Percentiles rank a stretch among this genome's conserved stretches.
These are phyloP conservation scores for Macaria liturata DNA, from an alignment of 2,888 invertebrate genomes.

Conservation along the genomic window DNA sequence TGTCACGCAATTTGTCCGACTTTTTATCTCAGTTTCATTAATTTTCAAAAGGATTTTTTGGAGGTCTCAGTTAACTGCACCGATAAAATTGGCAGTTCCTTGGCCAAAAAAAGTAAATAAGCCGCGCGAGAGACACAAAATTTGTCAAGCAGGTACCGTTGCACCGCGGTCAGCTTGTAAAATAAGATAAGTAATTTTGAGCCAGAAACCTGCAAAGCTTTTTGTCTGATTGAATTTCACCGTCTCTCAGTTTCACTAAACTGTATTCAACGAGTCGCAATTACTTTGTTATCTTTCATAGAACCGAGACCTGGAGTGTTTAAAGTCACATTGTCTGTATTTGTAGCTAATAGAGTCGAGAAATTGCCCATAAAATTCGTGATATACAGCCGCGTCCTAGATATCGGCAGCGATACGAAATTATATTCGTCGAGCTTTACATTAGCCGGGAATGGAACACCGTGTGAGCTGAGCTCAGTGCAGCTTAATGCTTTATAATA, in stretches of 20 bases:
- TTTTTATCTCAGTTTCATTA: conserved; percentile 25
- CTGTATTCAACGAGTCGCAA: conserved; percentile 7
- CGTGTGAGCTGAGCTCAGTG: conserved; percentile 61
- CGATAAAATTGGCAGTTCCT: conserved; percentile 21
- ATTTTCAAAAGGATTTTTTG: conserved; percentile 24
- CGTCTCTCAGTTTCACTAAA: conserved; percentile 15
- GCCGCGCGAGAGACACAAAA: conserved; percentile 31
- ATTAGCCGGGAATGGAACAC: conserved; percentile 53
- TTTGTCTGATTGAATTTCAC: conserved; percentile 33
- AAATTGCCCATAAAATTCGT: conserved; percentile 48
- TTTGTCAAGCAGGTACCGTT: conserved; percentile 48
- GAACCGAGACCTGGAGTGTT: conserved; percentile 14
- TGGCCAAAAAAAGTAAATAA: conserved; percentile 18
- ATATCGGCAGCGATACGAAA: conserved; percentile 53
- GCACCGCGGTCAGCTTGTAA: conserved; percentile 45
- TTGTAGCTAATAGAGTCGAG: conserved; percentile 28
- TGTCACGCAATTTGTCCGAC: conserved; percentile 23
- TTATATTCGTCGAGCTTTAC: conserved; percentile 54
- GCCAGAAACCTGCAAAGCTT: conserved; percentile 37
- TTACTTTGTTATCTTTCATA: neutral
- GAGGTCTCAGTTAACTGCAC: conserved; percentile 15
- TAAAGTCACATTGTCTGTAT: conserved; percentile 30
- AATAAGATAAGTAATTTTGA: conserved; percentile 42
- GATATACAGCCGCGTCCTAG: conserved; percentile 52
- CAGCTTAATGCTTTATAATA: conserved; percentile 67